Conservation (phyloP, 2,797 vertebrate species). For the Siniperca obscura region DNA sequence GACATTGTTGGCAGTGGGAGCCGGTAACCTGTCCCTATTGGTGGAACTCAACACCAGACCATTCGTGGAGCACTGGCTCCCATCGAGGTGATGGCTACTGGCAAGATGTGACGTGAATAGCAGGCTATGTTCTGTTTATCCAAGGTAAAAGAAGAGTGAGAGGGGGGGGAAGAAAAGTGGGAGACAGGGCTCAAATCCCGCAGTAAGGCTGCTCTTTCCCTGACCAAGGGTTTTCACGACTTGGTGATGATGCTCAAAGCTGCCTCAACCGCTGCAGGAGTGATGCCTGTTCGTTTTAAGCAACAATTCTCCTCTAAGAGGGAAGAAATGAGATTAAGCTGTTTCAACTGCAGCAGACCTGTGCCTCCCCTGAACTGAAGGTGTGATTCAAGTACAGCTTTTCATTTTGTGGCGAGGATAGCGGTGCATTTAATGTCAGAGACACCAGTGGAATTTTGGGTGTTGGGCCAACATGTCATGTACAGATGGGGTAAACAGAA, state of each 20-base stretch:
- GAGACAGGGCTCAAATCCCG: constrained; percentile 43
- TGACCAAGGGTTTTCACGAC: constrained; percentile 61
- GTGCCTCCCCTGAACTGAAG: constrained; percentile 27
- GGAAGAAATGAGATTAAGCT: constrained; percentile 31
- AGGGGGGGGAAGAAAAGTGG: background rate
- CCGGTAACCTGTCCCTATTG: constrained; percentile 82
- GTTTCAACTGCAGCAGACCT: constrained; percentile 26
- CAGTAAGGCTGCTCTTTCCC: constrained; percentile 44
- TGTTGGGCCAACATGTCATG: constrained; percentile 21
- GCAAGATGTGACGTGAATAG: constrained; percentile 82
- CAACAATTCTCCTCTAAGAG: constrained; percentile 33
- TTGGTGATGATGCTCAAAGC: constrained; percentile 66
- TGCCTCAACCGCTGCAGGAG: constrained; percentile 18
- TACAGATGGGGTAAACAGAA: constrained; percentile 8
- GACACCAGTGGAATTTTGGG: background rate
- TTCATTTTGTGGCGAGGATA: background rate
- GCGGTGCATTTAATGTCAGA: constrained; percentile 7
- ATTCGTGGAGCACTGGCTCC: constrained; percentile 75
- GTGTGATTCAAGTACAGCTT: constrained; percentile 22
- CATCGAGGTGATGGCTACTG: constrained; percentile 83
- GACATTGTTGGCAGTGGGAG: constrained; percentile 83
- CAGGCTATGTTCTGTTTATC: constrained; percentile 77
- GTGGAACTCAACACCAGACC: constrained; percentile 81
- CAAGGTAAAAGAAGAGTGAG: constrained; percentile 64
- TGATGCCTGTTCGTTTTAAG: constrained; percentile 16